Evolutionary conservation across 2,797 vertebrate genomes (phyloP), one percentile per base, ranked within the genome.

Genomic region (Hybognathus amarus): DNA sequence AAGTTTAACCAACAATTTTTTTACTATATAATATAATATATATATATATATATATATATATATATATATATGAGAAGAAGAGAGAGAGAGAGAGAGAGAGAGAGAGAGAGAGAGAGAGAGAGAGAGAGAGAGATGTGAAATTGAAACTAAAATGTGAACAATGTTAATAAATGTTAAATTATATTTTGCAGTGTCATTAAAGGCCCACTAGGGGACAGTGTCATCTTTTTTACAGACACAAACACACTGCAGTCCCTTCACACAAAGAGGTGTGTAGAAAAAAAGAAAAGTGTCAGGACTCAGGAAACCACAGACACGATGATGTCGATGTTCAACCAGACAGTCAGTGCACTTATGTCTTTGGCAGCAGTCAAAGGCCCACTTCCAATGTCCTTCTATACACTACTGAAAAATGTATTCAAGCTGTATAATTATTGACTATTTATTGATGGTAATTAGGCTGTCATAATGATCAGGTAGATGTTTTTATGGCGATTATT

Each of bases 161-260:
- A 33, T 33, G 30, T 33, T 33, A 33, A 33, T 33, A 33, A 33
- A 33, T 33, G 30, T 33, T 33, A 1, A 33, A 33, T 33, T 33
- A 30, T 30, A 33, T 17, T 5, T 10, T 66, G 67, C 66, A 80
- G 36, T 56, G 18, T 64, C 6, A 83, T 77, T 47, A 30, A 12
- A 36, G 67, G 17, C 13, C 52, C 87, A 79, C 63, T 27, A 71
- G 81, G 1, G 12, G 83, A 75, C 69, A 52, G 38, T 82, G 78
- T 67, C 9, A 13, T 50, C 61, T 10, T 52, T 63, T 63, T 27
- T 11, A 68, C 42, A 50, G 22, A 50, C 15, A 45, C 15, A 22
- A n/a, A 1, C 18, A 47, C 20, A 15, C 27, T 85, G 85, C 87
- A 77, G 80, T 78, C 40, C 61, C 63, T 85, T 80, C 70, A 27